Evolutionary conservation across 2,888 invertebrate species (phyloP), one percentile per base, ranked within the genome.

Genomic region (Gymnoscelis rufifasciata): DNA sequence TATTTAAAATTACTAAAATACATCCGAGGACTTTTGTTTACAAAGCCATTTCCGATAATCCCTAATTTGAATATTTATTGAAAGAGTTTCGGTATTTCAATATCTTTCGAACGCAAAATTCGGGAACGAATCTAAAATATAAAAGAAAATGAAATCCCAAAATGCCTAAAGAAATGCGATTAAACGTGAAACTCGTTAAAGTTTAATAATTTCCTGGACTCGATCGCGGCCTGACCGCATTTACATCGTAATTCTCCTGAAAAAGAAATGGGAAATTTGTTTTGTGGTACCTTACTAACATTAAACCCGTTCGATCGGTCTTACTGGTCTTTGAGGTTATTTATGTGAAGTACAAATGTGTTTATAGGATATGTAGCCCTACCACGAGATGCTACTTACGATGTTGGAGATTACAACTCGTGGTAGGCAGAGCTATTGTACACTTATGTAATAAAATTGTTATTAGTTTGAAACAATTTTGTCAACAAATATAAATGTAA

Each of bases 181-280:
- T 67, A 60, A 58, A 62, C 51, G 51, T 30, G 47, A 54, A 71
- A 69, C 64, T 70, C 66, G 63, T 74, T 73, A 63, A 65, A 74
- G 59, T 69, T 69, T 62, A 73, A 74, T 68, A 64, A 68, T 74
- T 67, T 71, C 59, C 56, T 55, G 53, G 56, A 59, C 39, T 50
- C 57, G 60, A 64, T 66, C 57, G 62, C 12, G 26, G 27, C 26
- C 15, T 33, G 46, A 11, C 36, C 33, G 40, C 26, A 40, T n/a
- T 66, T 23, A 59, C 57, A 61, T 61, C 55, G 49, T 29, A 7
- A 14, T 26, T n/a, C 23, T 28, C 3, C 8, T 2, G n/a, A 14
- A 7, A 12, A 4, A 15, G 6, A 14, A 6, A 10, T 15, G 6
- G n/a, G n/a, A n/a, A 1, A 1, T 7, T n/a, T 1, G 14, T 31